phyloP scores from a whole-genome alignment of 2,888 invertebrate genomes.

The Malthinus flaveolus region DNA sequence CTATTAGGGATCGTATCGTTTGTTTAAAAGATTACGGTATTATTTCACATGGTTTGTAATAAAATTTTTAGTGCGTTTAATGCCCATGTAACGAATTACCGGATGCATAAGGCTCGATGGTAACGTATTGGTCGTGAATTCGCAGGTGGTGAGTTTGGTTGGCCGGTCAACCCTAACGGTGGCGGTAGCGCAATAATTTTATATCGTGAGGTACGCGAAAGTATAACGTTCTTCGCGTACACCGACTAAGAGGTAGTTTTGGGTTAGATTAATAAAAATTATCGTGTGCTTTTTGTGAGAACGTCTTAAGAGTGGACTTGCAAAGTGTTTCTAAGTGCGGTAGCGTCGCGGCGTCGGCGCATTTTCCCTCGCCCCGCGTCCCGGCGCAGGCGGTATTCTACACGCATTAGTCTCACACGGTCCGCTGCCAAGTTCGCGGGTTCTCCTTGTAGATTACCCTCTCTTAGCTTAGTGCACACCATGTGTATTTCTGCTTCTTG shows the following conservation, averaged over 20 bases:
- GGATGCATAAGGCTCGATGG: conserved; percentile 13
- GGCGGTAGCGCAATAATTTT: not conserved
- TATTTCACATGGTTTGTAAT: not conserved
- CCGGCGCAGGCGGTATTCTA: conserved; percentile 33
- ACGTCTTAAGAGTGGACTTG: conserved; percentile 19
- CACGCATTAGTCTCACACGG: conserved; percentile 38
- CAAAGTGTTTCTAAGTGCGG: conserved; percentile 30
- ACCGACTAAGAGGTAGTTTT: conserved; percentile 1
- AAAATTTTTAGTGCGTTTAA: not conserved
- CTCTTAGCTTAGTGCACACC: conserved; percentile 37
- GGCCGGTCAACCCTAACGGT: conserved; percentile 20
- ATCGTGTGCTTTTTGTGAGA: conserved; percentile 5
- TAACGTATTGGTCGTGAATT: conserved; percentile 26
- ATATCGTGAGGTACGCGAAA: not conserved
- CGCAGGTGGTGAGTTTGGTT: conserved; percentile 25
- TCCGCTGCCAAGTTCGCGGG: conserved; percentile 33
- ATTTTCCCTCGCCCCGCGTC: conserved; percentile 32
- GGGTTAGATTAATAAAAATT: conserved; percentile 4
- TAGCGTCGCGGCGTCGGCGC: conserved; percentile 40
- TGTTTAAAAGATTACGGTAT: not conserved
- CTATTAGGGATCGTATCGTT: not conserved
- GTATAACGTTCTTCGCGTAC: not conserved
- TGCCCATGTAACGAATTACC: conserved; percentile 3
- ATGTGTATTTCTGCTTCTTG: conserved; percentile 38
- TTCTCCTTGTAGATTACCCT: conserved; percentile 28